Evolutionary conservation across 2,797 vertebrate genomes (phyloP).

Genomic region (Nannoperca obscura): DNA sequence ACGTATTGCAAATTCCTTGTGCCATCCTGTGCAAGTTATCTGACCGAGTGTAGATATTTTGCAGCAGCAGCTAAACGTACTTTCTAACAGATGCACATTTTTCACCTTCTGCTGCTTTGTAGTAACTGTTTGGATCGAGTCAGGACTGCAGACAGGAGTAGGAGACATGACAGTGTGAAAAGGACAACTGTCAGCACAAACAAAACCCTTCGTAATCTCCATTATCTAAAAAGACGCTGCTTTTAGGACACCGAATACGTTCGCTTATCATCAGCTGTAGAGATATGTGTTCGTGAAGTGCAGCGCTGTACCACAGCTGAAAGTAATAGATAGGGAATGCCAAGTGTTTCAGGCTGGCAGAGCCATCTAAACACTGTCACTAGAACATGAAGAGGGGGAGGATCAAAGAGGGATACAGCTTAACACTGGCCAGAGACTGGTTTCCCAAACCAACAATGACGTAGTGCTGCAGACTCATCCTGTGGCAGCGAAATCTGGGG

Average conservation of each 20-base stretch:
- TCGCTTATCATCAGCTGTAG: not conserved
- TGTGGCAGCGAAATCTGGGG: slow-evolving; percentile 27
- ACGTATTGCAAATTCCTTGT: not conserved
- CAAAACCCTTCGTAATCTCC: not conserved
- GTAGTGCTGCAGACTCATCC: slow-evolving; percentile 47
- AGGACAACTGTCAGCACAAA: not conserved
- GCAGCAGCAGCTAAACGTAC: not conserved
- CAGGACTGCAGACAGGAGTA: not conserved
- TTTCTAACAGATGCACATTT: not conserved
- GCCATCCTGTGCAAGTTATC: not conserved
- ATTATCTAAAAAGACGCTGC: not conserved
- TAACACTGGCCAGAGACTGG: slow-evolving; percentile 52
- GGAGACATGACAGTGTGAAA: not conserved
- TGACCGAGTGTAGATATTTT: not conserved
- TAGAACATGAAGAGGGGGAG: slow-evolving; percentile 33
- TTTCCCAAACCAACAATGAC: slow-evolving; percentile 59
- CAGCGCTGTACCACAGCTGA: slow-evolving; percentile 1
- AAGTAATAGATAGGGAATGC: slow-evolving; percentile 25
- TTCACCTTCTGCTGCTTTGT: not conserved
- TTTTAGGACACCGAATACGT: not conserved
- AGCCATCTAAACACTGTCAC: slow-evolving; percentile 45
- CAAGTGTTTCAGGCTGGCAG: slow-evolving; percentile 23
- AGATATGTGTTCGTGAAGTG: not conserved
- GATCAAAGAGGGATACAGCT: slow-evolving; percentile 39
- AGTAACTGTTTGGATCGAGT: not conserved